Conservation (phyloP, 2,888 invertebrate genomes). For the Drosophila emarginata region DNA sequence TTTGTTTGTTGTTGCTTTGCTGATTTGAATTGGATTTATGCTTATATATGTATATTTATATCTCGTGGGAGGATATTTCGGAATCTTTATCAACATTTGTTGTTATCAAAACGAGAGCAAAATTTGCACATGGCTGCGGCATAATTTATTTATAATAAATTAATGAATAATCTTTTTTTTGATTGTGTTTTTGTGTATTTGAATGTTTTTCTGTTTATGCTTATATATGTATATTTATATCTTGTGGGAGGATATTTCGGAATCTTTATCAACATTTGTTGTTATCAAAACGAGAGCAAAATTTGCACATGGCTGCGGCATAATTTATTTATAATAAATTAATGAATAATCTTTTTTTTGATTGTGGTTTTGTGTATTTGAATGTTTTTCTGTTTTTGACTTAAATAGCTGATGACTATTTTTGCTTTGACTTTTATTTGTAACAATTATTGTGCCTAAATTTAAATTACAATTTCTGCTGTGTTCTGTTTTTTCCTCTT, state of each 20-base stretch:
- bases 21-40: constrained; percentile 45
- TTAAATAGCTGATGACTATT: constrained; percentile 54
- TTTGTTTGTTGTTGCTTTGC: constrained; percentile 52
- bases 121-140: constrained; percentile 45
- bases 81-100: constrained; percentile 38
- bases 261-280: constrained; percentile 39
- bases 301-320: constrained; percentile 48
- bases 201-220: constrained; percentile 10
- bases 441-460: constrained; percentile 68
- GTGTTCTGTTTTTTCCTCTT: constrained; percentile 42
- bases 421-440: constrained; percentile 45
- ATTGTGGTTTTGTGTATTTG: constrained; percentile 23
- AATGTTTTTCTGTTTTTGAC: constrained; percentile 31
- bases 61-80: constrained; percentile 37
- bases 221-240: constrained; percentile 36
- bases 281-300: constrained; percentile 32
- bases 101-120: constrained; percentile 31
- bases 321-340: constrained; percentile 72
- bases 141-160: constrained; percentile 72
- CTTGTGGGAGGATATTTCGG: constrained; percentile 34
- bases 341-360: constrained; percentile 60
- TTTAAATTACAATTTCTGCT: constrained; percentile 69
- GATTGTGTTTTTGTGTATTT: constrained; percentile 25
- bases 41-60: constrained; percentile 41
- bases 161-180: constrained; percentile 62